Percentiles rank a stretch among this genome's conserved stretches.
Evolutionary conservation across 1,140 invertebrate genomes (phyloP).

Genomic region (Cydia fagiglandana): DNA sequence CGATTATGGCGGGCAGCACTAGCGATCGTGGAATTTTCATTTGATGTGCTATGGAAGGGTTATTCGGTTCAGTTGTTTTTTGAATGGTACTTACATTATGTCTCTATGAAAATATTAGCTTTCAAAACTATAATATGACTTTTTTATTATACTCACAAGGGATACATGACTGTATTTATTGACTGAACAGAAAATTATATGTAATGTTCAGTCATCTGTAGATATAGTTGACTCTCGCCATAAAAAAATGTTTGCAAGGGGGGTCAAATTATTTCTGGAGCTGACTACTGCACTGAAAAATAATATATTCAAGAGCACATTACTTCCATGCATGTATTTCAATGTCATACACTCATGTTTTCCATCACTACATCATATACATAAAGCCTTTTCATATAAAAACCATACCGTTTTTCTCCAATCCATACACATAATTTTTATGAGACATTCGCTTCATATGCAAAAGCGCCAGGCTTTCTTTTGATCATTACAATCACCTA

Average conservation of each 20-base stretch:
- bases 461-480: slow-evolving; percentile 26
- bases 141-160: too few relatives aligned
- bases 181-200: too few relatives aligned
- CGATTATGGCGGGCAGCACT: slow-evolving; percentile 50
- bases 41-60: neutral
- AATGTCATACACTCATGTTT: neutral
- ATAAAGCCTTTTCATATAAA: slow-evolving; percentile 4
- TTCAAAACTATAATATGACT: neutral
- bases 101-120: neutral
- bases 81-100: neutral
- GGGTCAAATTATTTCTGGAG: too few relatives aligned
- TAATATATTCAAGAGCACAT: too few relatives aligned
- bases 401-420: slow-evolving; percentile 24
- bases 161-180: too few relatives aligned
- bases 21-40: slow-evolving; percentile 36
- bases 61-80: neutral
- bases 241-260: too few relatives aligned
- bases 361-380: neutral
- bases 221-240: too few relatives aligned
- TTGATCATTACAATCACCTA: neutral
- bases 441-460: slow-evolving; percentile 27
- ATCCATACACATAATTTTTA: slow-evolving; percentile 29
- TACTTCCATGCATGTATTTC: neutral
- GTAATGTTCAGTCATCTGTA: too few relatives aligned
- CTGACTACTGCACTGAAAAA: too few relatives aligned